These are phyloP conservation scores for Odontamblyopus lacepedii DNA, from an alignment of 2,797 vertebrate genomes.

Conservation along the genomic window DNA sequence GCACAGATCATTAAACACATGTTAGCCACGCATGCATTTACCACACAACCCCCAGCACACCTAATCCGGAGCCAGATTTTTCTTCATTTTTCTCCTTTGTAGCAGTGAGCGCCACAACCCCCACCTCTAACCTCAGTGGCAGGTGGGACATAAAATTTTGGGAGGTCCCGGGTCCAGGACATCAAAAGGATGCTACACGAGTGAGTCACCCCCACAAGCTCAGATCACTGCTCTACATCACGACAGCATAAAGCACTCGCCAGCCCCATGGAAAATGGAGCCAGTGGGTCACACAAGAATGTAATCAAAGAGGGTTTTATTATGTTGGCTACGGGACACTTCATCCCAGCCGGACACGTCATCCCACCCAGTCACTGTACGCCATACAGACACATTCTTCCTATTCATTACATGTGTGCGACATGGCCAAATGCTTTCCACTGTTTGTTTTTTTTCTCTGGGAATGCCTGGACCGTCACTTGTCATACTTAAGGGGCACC, in stretches of 20 bases:
- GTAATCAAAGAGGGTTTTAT: constrained; percentile 68
- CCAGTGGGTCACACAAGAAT: constrained; percentile 56
- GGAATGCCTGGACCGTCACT: constrained; percentile 28
- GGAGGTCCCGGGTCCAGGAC: constrained; percentile 56
- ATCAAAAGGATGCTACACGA: constrained; percentile 64
- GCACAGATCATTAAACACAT: constrained; percentile 45
- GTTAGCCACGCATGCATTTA: constrained; percentile 18
- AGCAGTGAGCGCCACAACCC: constrained; percentile 24
- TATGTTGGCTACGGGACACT: constrained; percentile 45
- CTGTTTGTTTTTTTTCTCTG: constrained; percentile 15
- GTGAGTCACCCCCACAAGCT: constrained; percentile 59
- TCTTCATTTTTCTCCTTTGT: constrained; percentile 28
- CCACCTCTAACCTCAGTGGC: constrained; percentile 56
- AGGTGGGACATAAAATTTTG: constrained; percentile 70
- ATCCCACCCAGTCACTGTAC: constrained; percentile 35
- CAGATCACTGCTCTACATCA: constrained; percentile 46
- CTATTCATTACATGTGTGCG: constrained; percentile 36
- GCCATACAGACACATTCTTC: constrained; percentile 44
- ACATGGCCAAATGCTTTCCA: constrained; percentile 44
- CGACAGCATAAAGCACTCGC: constrained; percentile 53
- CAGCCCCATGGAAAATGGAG: constrained; percentile 47
- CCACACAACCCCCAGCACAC: constrained; percentile 6
- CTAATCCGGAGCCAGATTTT: constrained; percentile 14
- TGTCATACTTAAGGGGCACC: constrained; percentile 19
- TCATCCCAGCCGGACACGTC: constrained; percentile 37